A percentile compares a stretch with the other conserved stretches of the same genome.
Conservation (phyloP, 1,140 invertebrate genomes). For the Kradibia gibbosae region DNA sequence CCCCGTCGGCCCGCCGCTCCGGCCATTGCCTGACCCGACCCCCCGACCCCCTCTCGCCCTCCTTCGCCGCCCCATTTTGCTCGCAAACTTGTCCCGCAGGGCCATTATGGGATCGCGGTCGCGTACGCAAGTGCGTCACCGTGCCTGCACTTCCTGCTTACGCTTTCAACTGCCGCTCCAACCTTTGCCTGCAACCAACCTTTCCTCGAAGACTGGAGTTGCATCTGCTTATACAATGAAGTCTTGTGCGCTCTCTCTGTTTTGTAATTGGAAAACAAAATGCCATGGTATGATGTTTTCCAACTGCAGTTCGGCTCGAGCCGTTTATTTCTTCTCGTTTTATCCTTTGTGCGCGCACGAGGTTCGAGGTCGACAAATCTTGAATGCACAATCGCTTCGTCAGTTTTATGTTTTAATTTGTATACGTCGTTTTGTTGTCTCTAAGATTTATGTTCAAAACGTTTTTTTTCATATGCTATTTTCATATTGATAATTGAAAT, state of each 20-base stretch:
- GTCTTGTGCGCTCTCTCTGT: not conserved
- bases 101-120: constrained; percentile 5
- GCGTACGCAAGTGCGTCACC: not conserved
- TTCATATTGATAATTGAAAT: no score
- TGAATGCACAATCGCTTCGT: no score
- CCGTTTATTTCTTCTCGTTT: not conserved
- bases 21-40: no score
- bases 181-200: not conserved
- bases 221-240: constrained; percentile 25
- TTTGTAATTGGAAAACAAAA: constrained; percentile 17
- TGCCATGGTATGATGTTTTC: not conserved
- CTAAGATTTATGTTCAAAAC: no score
- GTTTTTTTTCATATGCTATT: no score
- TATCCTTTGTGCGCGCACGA: no score
- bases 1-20: no score
- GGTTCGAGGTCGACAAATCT: not conserved
- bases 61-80: not conserved
- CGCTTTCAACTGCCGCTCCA: constrained; percentile 17
- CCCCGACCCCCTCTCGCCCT: not conserved
- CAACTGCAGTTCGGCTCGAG: not conserved
- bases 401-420: no score
- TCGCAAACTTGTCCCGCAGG: constrained; percentile 12
- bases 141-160: constrained; percentile 11
- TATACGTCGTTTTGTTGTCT: no score
- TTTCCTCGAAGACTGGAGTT: not conserved